These are phyloP conservation scores for Trichopria drosophilae DNA, from an alignment of 2,888 invertebrate species.

Conservation along the genomic window DNA sequence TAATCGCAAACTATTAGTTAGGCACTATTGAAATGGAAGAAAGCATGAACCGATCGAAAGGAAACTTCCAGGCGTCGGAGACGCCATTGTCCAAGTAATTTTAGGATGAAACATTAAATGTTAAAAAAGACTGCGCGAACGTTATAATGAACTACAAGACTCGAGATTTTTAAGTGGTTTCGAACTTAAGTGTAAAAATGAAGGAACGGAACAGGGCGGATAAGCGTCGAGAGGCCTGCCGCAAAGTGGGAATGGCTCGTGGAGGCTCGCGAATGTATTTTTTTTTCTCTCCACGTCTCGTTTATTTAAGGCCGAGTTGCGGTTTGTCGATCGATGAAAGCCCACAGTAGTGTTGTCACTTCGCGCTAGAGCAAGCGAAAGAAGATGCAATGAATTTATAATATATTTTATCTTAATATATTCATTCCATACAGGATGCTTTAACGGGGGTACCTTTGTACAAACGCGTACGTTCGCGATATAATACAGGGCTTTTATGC, in stretches of 20 bases:
- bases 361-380: conserved; percentile 41
- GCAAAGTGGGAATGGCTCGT: conserved; percentile 31
- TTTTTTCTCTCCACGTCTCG: conserved; percentile 7
- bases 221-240: conserved; percentile 32
- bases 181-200: conserved; percentile 34
- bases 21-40: conserved; percentile 38
- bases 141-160: conserved; percentile 49
- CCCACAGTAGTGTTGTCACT: conserved; percentile 38
- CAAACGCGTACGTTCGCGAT: conserved; percentile 47
- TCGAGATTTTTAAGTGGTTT: conserved; percentile 52
- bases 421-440: conserved; percentile 55
- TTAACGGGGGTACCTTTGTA: conserved; percentile 52
- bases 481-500: conserved; percentile 52
- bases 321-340: conserved; percentile 37
- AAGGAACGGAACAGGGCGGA: conserved; percentile 21
- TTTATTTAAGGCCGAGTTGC: conserved; percentile 11
- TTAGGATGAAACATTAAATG: conserved; percentile 52
- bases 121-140: conserved; percentile 56
- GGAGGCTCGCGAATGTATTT: conserved; percentile 5
- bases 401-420: conserved; percentile 54
- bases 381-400: conserved; percentile 49
- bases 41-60: conserved; percentile 30
- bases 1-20: conserved; percentile 48
- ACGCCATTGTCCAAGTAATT: conserved; percentile 57
- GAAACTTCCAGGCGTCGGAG: conserved; percentile 53